Base-by-base conservation (phyloP, 2,797 vertebrate species). In the Pelochelys cantorii region DNA sequence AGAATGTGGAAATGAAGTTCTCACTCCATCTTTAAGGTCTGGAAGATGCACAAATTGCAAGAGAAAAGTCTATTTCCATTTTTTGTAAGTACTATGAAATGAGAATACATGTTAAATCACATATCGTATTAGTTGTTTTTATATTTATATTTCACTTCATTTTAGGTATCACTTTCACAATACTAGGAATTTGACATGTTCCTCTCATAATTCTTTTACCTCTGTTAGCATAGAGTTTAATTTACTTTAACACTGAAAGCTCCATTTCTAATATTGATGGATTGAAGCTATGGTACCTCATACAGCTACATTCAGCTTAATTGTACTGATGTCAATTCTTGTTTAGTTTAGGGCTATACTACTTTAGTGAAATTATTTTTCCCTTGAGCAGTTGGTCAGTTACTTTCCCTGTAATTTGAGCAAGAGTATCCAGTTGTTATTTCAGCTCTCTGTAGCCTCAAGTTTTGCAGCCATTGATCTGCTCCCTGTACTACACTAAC, bases 291-390 rank as follows among this genome's bases (percentile, higher is more conserved):
- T 79, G 89, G 1, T 88, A 89, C 56, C 14, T 14, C 3, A 14
- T 5, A 79, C 42, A 89, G 11, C 11, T 85, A 34, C 7, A 55
- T 14, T n/a, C 57, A 14, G 17, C 83, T 82, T 20, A 86, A 92
- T 85, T 65, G 60, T 59, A 13, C 52, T 83, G 37, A 78, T 85
- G n/a, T n/a, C 74, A 89, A 31, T 59, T 88, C 54, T 93, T 86
- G n/a, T 87, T 87, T 83, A 78, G 52, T 85, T 96, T 94, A 62
- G 31, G 82, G 12, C 81, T 92, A 18, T n/a, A 18, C 8, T 90
- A 1, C 52, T 84, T 86, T 81, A 42, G 60, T 71, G 81, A 90
- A 55, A 84, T 60, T 85, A 34, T 79, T 88, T 59, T 54, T 95
- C 84, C 87, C 75, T 93, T 62, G 52, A 87, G 60, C 54, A 87